A percentile compares a stretch with the other conserved stretches of the same genome.
Conservation (phyloP, 2,797 vertebrate genomes). For the Enteromius radiatus region DNA sequence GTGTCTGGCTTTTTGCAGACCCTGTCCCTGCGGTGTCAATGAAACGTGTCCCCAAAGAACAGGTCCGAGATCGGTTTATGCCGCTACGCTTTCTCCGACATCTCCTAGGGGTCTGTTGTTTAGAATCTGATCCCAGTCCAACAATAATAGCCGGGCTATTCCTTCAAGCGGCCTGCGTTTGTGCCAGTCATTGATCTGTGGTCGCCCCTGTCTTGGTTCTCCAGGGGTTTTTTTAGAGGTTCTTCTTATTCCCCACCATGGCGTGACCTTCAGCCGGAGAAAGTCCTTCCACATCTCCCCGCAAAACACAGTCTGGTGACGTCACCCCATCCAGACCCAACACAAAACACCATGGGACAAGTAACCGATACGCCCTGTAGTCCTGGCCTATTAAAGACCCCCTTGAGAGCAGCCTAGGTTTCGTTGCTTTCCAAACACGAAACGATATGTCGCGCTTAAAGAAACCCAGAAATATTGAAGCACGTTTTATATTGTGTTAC, state of each 20-base stretch:
- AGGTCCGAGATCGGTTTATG: conserved; percentile 51
- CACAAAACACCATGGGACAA: conserved; percentile 60
- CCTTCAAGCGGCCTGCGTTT: conserved; percentile 64
- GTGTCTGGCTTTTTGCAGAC: conserved; percentile 54
- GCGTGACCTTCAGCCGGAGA: conserved; percentile 77
- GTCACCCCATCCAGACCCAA: conserved; percentile 69
- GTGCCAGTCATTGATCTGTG: conserved; percentile 76
- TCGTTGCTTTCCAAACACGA: conserved; percentile 27
- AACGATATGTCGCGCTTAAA: conserved; percentile 27
- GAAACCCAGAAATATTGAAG: conserved; percentile 20
- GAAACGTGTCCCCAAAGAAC: conserved; percentile 50
- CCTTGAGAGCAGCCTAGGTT: conserved; percentile 26
- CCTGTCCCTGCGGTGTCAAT: conserved; percentile 43
- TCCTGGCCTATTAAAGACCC: conserved; percentile 60
- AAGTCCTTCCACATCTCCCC: conserved; percentile 59
- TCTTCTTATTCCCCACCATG: conserved; percentile 65
- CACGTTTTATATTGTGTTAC: neutral
- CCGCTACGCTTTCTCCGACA: conserved; percentile 32
- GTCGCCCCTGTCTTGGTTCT: conserved; percentile 64
- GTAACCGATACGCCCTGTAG: conserved; percentile 59
- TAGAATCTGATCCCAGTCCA: conserved; percentile 64
- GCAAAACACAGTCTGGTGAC: conserved; percentile 69
- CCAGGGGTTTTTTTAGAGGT: conserved; percentile 64
- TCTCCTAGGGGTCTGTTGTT: conserved; percentile 47
- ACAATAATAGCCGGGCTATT: conserved; percentile 57